Evolutionary conservation across 2,797 vertebrate genomes (phyloP).

Genomic region (Ispidina lecontei): DNA sequence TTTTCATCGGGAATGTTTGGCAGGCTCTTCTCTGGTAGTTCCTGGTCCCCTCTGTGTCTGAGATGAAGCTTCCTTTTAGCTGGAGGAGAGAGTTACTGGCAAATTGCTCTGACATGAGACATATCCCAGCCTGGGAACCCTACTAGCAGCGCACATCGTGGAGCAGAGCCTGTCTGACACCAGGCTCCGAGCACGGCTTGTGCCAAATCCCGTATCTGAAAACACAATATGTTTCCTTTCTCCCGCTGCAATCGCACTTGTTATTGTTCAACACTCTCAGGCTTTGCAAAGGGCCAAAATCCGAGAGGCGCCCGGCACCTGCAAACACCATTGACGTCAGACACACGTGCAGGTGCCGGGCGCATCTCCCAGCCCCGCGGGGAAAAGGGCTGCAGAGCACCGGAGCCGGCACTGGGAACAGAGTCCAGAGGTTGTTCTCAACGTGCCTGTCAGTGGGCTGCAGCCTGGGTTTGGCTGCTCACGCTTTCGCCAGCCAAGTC

Average conservation of each 20-base stretch:
- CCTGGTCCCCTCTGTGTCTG: neutral
- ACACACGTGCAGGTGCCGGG: neutral
- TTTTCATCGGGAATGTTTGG: neutral
- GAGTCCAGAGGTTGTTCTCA: neutral
- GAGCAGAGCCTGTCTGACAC: neutral
- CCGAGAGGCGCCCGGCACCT: neutral
- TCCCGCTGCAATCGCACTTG: constrained; percentile 7
- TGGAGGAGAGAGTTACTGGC: neutral
- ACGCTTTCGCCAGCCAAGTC: neutral
- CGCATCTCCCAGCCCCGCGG: rapidly evolving
- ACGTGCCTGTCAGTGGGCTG: neutral
- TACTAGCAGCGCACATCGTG: rapidly evolving
- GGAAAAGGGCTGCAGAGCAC: neutral
- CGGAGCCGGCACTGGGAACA: neutral
- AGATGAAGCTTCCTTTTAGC: neutral
- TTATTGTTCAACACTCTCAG: constrained; percentile 26
- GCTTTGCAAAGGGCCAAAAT: neutral
- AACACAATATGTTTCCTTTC: constrained; percentile 72
- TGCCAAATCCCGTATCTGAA: constrained; percentile 67
- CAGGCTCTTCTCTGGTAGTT: neutral
- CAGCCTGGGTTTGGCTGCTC: rapidly evolving
- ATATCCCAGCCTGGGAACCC: constrained; percentile 28
- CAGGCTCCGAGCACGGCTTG: neutral
- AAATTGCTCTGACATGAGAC: constrained; percentile 2
- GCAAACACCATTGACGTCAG: neutral